Conservation (phyloP, 2,113 vertebrate genomes). For the Phylloscopus trochiloides region DNA sequence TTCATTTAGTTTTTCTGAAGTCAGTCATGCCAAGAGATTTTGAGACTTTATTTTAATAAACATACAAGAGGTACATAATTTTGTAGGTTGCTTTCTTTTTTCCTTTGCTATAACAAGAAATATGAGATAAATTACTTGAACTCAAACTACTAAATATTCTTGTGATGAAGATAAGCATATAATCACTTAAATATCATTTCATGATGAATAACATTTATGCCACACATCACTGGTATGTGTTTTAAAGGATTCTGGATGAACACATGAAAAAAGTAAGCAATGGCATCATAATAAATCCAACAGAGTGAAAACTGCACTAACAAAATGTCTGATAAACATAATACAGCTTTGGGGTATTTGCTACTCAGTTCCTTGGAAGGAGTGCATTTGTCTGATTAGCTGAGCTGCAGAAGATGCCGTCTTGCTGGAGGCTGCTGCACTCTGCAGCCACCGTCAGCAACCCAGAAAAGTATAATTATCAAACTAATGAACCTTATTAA, state of each 20-base stretch:
- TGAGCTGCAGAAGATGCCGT: background rate
- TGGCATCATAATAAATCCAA: background rate
- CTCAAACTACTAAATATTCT: background rate
- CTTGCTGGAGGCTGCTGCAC: constrained; percentile 41
- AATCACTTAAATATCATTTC: background rate
- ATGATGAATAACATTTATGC: background rate
- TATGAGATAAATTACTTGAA: background rate
- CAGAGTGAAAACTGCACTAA: background rate
- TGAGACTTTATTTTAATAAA: background rate
- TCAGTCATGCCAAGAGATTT: background rate
- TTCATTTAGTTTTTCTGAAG: background rate
- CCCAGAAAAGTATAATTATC: background rate
- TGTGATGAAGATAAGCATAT: background rate
- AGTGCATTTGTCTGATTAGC: constrained; percentile 30
- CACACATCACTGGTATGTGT: background rate
- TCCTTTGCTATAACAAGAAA: background rate
- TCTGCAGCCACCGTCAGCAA: constrained; percentile 17
- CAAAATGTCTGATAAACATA: constrained; percentile 35
- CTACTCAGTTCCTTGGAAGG: constrained; percentile 6
- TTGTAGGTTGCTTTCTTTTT: background rate
- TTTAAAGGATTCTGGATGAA: background rate
- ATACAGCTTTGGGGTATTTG: constrained; percentile 29
- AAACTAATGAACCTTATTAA: constrained; percentile 17
- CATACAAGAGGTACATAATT: background rate
- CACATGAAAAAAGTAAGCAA: background rate